Evolutionary conservation across 2,113 vertebrate genomes (phyloP).

Genomic region (Serranochromis macrocephalus): DNA sequence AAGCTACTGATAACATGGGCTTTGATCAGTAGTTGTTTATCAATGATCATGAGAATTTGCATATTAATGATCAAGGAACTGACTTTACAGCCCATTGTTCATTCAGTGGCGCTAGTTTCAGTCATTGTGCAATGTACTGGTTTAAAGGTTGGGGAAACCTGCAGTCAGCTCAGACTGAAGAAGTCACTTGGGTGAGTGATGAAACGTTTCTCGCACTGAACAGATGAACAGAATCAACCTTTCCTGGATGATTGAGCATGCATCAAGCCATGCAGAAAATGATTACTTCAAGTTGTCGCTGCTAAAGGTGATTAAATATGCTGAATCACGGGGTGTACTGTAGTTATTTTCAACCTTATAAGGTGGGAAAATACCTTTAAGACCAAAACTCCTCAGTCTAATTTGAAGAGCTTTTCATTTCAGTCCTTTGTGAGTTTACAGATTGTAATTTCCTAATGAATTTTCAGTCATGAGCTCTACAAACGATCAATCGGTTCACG

Average conservation of each 20-base stretch:
- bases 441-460: neutral
- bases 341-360: neutral
- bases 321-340: neutral
- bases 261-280: neutral
- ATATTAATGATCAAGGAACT: neutral
- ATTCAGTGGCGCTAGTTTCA: neutral
- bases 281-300: neutral
- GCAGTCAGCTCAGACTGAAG: neutral
- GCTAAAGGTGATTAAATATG: neutral
- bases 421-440: neutral
- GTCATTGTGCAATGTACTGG: neutral
- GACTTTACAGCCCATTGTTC: neutral
- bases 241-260: neutral
- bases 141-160: neutral
- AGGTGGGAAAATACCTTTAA: neutral
- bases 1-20: neutral
- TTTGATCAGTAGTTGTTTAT: neutral
- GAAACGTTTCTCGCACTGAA: neutral
- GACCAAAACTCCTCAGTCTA: neutral
- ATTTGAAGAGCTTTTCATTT: neutral
- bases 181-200: neutral
- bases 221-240: neutral
- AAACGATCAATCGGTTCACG: neutral
- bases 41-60: neutral
- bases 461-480: neutral